phyloP scores from a whole-genome alignment of 2,888 invertebrate genomes.

The Stenolophus ochropezus region DNA sequence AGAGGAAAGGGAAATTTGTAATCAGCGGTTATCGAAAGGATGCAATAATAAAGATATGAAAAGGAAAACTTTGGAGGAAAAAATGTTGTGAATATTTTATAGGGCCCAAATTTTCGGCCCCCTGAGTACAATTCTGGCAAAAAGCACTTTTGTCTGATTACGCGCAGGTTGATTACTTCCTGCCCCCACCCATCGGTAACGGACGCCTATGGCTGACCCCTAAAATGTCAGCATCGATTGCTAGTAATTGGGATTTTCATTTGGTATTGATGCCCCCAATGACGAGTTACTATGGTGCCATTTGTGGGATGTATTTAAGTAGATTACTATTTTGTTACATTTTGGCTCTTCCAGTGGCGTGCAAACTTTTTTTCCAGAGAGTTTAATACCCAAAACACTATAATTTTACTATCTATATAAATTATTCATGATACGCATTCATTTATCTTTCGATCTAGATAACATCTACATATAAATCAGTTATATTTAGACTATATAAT shows the following conservation, averaged over 20 bases:
- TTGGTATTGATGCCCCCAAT: neutral
- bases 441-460: neutral
- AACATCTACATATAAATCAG: neutral
- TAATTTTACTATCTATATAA: neutral
- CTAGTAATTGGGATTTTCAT: constrained; percentile 33
- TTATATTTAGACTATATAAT: constrained; percentile 7
- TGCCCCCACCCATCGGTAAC: constrained; percentile 6
- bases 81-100: no score
- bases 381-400: neutral
- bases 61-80: no score
- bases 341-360: neutral
- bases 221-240: constrained; percentile 31
- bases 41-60: no score
- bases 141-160: constrained; percentile 51
- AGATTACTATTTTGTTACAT: constrained; percentile 35
- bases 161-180: constrained; percentile 46
- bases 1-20: neutral
- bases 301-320: constrained; percentile 12
- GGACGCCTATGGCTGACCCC: constrained; percentile 9
- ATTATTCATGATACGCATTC: neutral
- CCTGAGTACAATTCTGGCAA: neutral
- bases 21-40: neutral
- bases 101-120: no score
- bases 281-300: neutral
- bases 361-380: neutral